Evolutionary conservation across 2,113 vertebrate genomes (phyloP), one percentile per base, ranked within the genome.

Genomic region (Lamprotornis superbus): DNA sequence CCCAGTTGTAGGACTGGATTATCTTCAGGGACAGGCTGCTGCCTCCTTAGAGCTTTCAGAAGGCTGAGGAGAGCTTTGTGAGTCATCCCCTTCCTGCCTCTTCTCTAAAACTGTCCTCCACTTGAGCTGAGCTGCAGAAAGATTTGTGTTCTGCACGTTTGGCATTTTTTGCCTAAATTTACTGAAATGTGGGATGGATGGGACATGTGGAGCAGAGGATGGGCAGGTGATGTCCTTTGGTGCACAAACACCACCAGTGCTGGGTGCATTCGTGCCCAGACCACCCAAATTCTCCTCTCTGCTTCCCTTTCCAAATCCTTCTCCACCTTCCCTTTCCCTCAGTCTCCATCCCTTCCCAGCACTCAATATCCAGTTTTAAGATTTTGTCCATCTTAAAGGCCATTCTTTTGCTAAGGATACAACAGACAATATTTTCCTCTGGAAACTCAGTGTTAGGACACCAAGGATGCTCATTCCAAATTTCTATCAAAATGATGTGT

Each of bases 211-310:
- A 65, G 60, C 31, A 40, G 33, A 22, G 27, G 33, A 11, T 50
- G 60, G 60, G 39, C 37, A 77, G 64, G 5, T 39, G 61, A 20
- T 31, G 46, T 44, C 12, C 20, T 21, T 12, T 1, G 1, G n/a
- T 35, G 68, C 67, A 37, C 3, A 2, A 23, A 5, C 14, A 3
- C 14, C 30, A 2, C 15, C 11, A 10, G 31, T 8, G 31, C 33
- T 46, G 19, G 0, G 0, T 4, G 27, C 1, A 8, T 28, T 25
- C 4, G 6, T 4, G 4, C 2, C 37, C 33, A 24, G 35, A 31
- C 2, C 27, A 8, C 15, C 4, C 57, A 50, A 1, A 15, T n/a
- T 28, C 57, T 12, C 33, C 22, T 2, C 8, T 52, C 28, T 7
- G 3, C 0, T 10, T 31, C 15, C 31, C 24, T 57, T 87, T 76